These are phyloP conservation scores for Ailuropoda melanoleuca DNA, from an alignment of 2,113 vertebrate genomes.

Conservation along the genomic window DNA sequence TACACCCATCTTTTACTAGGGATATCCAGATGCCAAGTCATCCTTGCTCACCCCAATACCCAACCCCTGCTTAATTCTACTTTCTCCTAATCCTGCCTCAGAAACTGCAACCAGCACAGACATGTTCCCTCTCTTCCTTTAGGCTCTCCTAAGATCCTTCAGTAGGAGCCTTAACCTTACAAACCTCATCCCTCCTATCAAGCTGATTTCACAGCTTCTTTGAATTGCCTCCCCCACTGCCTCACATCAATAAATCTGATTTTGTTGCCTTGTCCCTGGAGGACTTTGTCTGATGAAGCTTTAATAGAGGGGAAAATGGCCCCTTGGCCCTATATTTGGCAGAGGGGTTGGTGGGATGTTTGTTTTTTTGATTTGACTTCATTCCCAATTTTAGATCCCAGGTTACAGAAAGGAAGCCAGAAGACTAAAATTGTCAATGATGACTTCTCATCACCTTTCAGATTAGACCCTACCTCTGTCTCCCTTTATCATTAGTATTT, in stretches of 20 bases:
- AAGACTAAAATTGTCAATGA: background rate
- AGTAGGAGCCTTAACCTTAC: background rate
- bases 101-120: background rate
- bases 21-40: no score
- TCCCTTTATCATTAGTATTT: background rate
- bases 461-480: background rate
- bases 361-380: background rate
- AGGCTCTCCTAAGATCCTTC: background rate
- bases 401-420: background rate
- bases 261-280: background rate
- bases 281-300: background rate
- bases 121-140: background rate
- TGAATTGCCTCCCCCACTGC: background rate
- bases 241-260: background rate
- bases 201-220: background rate
- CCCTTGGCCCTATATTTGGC: background rate
- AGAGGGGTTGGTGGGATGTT: background rate
- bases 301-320: background rate
- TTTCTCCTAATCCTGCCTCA: background rate
- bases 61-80: no score
- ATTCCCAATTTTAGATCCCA: background rate
- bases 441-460: background rate
- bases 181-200: background rate
- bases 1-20: background rate
- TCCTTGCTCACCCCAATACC: background rate